These are phyloP conservation scores for Dromococcyx pavoninus DNA, from an alignment of 2,797 vertebrate genomes.

Conservation along the genomic window DNA sequence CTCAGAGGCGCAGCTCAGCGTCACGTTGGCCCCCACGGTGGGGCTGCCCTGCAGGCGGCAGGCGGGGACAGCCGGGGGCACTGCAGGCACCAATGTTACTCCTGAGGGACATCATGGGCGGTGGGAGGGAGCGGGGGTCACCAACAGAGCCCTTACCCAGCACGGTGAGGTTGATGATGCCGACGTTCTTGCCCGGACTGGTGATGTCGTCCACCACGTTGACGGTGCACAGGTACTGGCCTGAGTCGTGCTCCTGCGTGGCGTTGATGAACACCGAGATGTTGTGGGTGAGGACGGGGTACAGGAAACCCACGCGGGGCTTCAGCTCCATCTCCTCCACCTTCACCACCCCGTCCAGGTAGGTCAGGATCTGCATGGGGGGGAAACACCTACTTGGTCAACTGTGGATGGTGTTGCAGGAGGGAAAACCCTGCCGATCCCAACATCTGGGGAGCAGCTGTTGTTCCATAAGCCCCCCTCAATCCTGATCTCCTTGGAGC, in stretches of 20 bases:
- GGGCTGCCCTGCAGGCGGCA: not conserved
- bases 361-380: conserved; percentile 81
- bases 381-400: accelerated
- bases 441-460: not conserved
- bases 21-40: conserved; percentile 23
- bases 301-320: conserved; percentile 80
- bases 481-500: not conserved
- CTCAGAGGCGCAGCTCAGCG: conserved; percentile 15
- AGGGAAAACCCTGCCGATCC: not conserved
- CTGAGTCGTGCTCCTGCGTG: conserved; percentile 86
- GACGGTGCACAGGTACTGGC: conserved; percentile 85
- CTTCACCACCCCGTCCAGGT: conserved; percentile 53
- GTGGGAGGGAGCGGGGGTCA: accelerated
- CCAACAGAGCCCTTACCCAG: conserved; percentile 38
- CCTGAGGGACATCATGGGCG: accelerated
- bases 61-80: not conserved
- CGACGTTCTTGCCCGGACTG: not conserved
- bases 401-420: not conserved
- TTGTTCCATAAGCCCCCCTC: not conserved
- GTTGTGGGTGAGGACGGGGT: conserved; percentile 80
- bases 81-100: not conserved
- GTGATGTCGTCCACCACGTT: conserved; percentile 27
- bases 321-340: conserved; percentile 74
- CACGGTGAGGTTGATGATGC: conserved; percentile 67
- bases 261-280: conserved; percentile 88